These are phyloP conservation scores for Anorthoa munda DNA, from an alignment of 2,888 invertebrate species.

Conservation along the genomic window DNA sequence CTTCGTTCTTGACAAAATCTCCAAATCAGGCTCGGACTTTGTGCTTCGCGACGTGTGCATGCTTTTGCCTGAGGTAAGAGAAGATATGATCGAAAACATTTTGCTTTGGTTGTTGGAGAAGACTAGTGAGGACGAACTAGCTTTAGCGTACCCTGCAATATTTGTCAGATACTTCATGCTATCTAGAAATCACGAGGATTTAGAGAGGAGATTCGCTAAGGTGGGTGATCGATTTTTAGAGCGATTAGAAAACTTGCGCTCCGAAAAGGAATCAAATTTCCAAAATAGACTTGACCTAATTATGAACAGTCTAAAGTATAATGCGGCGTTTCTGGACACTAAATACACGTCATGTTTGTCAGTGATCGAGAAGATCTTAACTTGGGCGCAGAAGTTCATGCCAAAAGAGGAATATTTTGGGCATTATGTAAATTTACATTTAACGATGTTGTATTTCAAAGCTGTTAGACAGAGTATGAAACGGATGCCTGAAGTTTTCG, in stretches of 20 bases:
- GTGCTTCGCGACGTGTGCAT: slow-evolving; percentile 70
- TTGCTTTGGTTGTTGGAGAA: slow-evolving; percentile 60
- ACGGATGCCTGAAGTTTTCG: slow-evolving; percentile 71
- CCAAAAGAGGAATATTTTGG: slow-evolving; percentile 74
- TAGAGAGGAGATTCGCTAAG: slow-evolving; percentile 65
- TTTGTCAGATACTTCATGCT: slow-evolving; percentile 76
- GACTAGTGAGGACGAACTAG: slow-evolving; percentile 42
- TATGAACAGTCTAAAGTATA: slow-evolving; percentile 71
- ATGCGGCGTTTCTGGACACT: slow-evolving; percentile 71
- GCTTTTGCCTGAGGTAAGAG: slow-evolving; percentile 66
- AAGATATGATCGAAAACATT: slow-evolving; percentile 63
- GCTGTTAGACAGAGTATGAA: slow-evolving; percentile 72
- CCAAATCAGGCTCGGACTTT: slow-evolving; percentile 49
- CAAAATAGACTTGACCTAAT: slow-evolving; percentile 62
- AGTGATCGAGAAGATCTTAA: slow-evolving; percentile 72
- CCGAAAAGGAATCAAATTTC: slow-evolving; percentile 5
- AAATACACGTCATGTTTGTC: slow-evolving; percentile 72
- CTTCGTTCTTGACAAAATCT: slow-evolving; percentile 60
- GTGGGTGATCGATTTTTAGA: slow-evolving; percentile 72
- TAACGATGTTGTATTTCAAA: slow-evolving; percentile 79
- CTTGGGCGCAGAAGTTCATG: slow-evolving; percentile 71
- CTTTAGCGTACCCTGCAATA: slow-evolving; percentile 68
- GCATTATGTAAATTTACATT: slow-evolving; percentile 71
- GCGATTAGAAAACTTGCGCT: slow-evolving; percentile 56
- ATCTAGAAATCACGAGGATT: slow-evolving; percentile 67